These are phyloP conservation scores for Vannuccia rotundouncinata DNA, from an alignment of 2,888 invertebrate species.

Conservation along the genomic window DNA sequence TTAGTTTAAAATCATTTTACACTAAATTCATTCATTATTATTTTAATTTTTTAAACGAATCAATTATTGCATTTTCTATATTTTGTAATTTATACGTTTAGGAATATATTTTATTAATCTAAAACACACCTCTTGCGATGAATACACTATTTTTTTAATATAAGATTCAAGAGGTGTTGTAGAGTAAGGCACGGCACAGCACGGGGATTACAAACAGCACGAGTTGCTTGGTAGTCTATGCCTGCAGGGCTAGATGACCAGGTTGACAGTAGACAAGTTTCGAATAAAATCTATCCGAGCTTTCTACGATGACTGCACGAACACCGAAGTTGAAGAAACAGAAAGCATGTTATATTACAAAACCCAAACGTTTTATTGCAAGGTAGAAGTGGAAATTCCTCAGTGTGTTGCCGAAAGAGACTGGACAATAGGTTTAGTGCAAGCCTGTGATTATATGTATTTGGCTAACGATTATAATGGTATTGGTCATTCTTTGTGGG, in stretches of 20 bases:
- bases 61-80: not conserved
- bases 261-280: slow-evolving; percentile 35
- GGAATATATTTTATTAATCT: slow-evolving; percentile 20
- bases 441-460: slow-evolving; percentile 40
- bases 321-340: slow-evolving; percentile 39
- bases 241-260: slow-evolving; percentile 33
- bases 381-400: slow-evolving; percentile 38
- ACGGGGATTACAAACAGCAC: not conserved
- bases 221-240: slow-evolving; percentile 14
- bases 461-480: slow-evolving; percentile 39
- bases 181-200: slow-evolving; percentile 8
- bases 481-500: slow-evolving; percentile 38
- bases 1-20: not conserved
- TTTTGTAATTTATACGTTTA: slow-evolving; percentile 2
- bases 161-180: not conserved
- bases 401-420: slow-evolving; percentile 36
- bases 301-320: slow-evolving; percentile 37
- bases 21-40: not conserved
- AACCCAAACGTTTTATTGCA: slow-evolving; percentile 40
- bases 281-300: slow-evolving; percentile 39
- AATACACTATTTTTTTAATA: not conserved
- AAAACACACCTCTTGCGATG: slow-evolving; percentile 18
- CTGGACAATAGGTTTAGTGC: slow-evolving; percentile 40
- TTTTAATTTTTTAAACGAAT: slow-evolving; percentile 13
- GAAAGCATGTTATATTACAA: slow-evolving; percentile 39